phyloP scores from a whole-genome alignment of 1,140 invertebrate genomes.

The Drosophila tropicalis region DNA sequence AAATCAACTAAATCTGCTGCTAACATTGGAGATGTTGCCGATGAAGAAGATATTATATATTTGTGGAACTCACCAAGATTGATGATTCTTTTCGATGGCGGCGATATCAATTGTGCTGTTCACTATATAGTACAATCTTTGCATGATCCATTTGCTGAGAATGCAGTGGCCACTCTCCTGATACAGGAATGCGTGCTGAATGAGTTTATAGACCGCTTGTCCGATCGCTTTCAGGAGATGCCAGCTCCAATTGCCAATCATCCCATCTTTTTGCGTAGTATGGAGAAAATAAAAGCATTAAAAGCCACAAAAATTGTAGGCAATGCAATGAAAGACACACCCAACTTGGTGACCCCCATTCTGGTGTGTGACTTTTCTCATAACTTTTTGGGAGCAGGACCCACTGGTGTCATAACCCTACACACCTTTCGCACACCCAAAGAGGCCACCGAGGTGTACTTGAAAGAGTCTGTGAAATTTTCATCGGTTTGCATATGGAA shows the following conservation, averaged over 20 bases:
- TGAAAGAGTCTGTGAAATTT: slow-evolving; percentile 53
- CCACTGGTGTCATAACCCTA: slow-evolving; percentile 65
- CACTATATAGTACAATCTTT: slow-evolving; percentile 59
- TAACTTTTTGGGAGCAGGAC: slow-evolving; percentile 52
- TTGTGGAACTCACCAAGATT: slow-evolving; percentile 45
- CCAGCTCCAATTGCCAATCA: slow-evolving; percentile 37
- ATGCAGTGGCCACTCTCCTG: slow-evolving; percentile 55
- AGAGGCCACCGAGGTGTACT: slow-evolving; percentile 55
- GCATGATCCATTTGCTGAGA: slow-evolving; percentile 53
- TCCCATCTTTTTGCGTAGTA: slow-evolving; percentile 35
- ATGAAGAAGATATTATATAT: slow-evolving; percentile 23
- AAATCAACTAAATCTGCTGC: no score
- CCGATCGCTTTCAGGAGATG: slow-evolving; percentile 34
- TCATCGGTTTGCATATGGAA: slow-evolving; percentile 68
- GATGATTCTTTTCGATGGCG: slow-evolving; percentile 65
- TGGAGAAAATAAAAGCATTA: slow-evolving; percentile 40
- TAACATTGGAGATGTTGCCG: neutral
- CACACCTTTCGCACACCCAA: slow-evolving; percentile 77
- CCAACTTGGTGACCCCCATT: slow-evolving; percentile 34
- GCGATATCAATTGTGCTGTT: slow-evolving; percentile 64
- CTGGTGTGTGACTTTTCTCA: slow-evolving; percentile 67
- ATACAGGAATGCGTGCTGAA: slow-evolving; percentile 63
- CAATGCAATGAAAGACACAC: slow-evolving; percentile 31
- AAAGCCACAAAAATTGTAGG: slow-evolving; percentile 58
- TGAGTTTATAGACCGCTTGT: slow-evolving; percentile 42